phyloP scores from a whole-genome alignment of 30 jellyfish, hydroid and myxozoan species.

The Kudoa iwatai region DNA sequence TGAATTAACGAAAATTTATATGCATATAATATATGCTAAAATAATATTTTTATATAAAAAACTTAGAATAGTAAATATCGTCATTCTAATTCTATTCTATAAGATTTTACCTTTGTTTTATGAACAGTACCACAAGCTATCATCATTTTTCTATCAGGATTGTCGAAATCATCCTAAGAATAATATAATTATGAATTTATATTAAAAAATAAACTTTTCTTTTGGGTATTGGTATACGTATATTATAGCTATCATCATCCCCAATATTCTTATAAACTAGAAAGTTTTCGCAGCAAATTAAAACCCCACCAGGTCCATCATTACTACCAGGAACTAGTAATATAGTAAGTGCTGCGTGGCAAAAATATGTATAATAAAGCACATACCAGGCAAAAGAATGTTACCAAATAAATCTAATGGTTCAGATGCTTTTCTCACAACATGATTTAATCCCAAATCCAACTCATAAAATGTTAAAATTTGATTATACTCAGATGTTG shows the following conservation, averaged over 20 bases:
- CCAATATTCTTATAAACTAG: constrained; percentile 55
- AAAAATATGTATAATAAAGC: too few relatives aligned
- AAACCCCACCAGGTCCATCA: constrained; percentile 90
- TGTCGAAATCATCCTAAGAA: constrained; percentile 85
- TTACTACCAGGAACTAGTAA: constrained; percentile 79
- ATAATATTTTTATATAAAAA: too few relatives aligned
- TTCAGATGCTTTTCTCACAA: constrained; percentile 51
- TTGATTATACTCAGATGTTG: too few relatives aligned
- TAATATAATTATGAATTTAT: too few relatives aligned
- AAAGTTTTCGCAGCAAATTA: constrained; percentile 65
- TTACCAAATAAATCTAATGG: constrained; percentile 59
- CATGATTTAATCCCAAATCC: constrained; percentile 82
- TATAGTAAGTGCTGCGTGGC: too few relatives aligned
- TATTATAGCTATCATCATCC: constrained; percentile 30
- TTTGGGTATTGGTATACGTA: constrained; percentile 71
- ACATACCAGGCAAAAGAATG: too few relatives aligned
- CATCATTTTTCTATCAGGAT: constrained; percentile 46
- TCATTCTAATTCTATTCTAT: too few relatives aligned
- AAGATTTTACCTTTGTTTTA: too few relatives aligned
- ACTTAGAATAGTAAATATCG: too few relatives aligned
- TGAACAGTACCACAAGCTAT: constrained; percentile 67
- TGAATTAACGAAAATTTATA: too few relatives aligned
- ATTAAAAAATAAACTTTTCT: too few relatives aligned
- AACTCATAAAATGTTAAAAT: constrained; percentile 44
- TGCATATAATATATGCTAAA: too few relatives aligned